Evolutionary conservation across 2,113 vertebrate genomes (phyloP), one percentile per base, ranked within the genome.

Genomic region (Paratilapia polleni): DNA sequence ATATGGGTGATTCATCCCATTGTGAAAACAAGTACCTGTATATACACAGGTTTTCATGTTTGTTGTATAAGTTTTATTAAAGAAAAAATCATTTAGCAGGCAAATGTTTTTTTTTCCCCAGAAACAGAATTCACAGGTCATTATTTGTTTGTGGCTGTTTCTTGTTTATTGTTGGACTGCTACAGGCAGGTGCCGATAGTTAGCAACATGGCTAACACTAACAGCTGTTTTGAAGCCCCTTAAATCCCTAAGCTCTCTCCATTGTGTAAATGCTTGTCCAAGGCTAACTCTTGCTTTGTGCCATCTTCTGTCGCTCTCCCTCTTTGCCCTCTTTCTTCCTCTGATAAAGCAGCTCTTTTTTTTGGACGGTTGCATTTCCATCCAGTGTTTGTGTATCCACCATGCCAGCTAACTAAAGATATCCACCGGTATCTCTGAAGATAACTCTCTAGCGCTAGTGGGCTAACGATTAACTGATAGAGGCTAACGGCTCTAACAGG

Each of bases 1-100:
- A 76, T 38, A 62, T 70, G 63, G 22, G 10, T 4, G 31, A 73
- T 68, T 77, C 26, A 77, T 59, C 61, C 64, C 79, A 59, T 5
- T 59, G 43, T n/a, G 74, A 68, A 66, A 62, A 15, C 6, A 7
- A 36, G 36, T 81, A 76, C 36, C 4, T 26, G 28, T 57, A 68
- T 38, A 74, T 38, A n/a, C 1, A 14, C 22, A 3, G 34, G 12
- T 49, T 49, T 77, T 75, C n/a, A 70, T 8, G 41, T 49, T 28
- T 49, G 64, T 49, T 0, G 0, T 49, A 0, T 70, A 49, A 49
- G 41, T 49, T 49, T 49, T 5, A 20, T 12, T 12, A 4, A 6
- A 7, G 28, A 68, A 0, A 24, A 52, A 38, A 19, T 11, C 0
- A 2, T 31, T 17, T 19, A 68, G 28, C 22, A 49, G 41, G 47